Evolutionary conservation across 1,140 invertebrate species (phyloP).

Genomic region (Phenacoccus solenopsis): DNA sequence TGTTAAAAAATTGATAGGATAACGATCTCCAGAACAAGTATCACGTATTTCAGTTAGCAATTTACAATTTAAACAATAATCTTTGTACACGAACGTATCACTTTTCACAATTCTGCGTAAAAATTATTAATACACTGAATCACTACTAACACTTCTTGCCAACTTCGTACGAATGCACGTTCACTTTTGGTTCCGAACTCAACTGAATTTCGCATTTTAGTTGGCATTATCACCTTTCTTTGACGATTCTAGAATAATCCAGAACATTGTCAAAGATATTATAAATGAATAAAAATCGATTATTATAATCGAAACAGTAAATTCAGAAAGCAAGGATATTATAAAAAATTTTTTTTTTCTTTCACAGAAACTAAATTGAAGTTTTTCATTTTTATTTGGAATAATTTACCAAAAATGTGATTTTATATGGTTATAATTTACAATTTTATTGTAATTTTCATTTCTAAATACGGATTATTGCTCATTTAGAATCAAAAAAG

Average conservation of each 20-base stretch:
- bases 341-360: neutral
- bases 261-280: neutral
- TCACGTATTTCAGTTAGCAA: no score
- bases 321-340: neutral
- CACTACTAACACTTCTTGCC: neutral
- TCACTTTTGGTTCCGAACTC: neutral
- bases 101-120: neutral
- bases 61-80: neutral
- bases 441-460: no score
- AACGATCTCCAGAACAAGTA: no score
- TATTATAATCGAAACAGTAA: neutral
- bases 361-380: no score
- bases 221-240: neutral
- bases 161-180: neutral
- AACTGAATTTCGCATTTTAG: neutral
- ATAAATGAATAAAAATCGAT: neutral
- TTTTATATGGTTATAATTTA: no score
- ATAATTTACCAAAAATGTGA: no score
- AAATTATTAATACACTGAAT: neutral
- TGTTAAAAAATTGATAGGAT: no score
- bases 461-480: no score
- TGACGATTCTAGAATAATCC: constrained; percentile 6
- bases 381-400: no score
- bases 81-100: neutral
- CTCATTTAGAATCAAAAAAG: no score